Percentiles rank a stretch among this genome's conserved stretches.
Conservation (phyloP, 2,113 vertebrate genomes). For the Bos indicus region DNA sequence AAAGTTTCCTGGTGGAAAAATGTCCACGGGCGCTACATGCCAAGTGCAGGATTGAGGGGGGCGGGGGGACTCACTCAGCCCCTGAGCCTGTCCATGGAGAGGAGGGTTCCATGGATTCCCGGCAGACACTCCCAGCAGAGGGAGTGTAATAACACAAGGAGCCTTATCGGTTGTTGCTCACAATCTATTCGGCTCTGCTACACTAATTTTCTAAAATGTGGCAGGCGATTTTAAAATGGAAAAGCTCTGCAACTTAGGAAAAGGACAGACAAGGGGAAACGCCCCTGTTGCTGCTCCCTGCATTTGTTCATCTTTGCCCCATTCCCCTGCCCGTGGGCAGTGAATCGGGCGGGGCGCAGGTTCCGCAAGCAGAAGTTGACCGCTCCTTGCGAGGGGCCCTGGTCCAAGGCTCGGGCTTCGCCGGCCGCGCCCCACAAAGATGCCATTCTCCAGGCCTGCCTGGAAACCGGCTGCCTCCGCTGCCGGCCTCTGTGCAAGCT, state of each 20-base stretch:
- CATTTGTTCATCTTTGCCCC: not conserved
- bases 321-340: not conserved
- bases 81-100: not conserved
- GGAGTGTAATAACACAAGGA: not conserved
- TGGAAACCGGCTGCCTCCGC: not conserved
- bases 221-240: not conserved
- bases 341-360: not conserved
- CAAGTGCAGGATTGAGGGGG: not conserved
- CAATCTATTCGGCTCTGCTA: not conserved
- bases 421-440: slow-evolving; percentile 39
- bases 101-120: not conserved
- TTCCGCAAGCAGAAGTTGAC: slow-evolving; percentile 43
- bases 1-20: not conserved
- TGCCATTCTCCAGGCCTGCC: slow-evolving; percentile 19
- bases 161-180: not conserved
- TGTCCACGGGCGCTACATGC: not conserved
- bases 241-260: not conserved
- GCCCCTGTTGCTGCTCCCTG: not conserved
- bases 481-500: not conserved
- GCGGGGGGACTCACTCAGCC: fast-evolving
- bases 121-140: not conserved
- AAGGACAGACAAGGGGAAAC: not conserved
- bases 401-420: not conserved
- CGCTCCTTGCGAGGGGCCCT: not conserved
- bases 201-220: slow-evolving; percentile 34